A percentile compares a stretch with the other conserved stretches of the same genome.
phyloP scores from a whole-genome alignment of 1,140 invertebrate species.

The Papilio helenus region DNA sequence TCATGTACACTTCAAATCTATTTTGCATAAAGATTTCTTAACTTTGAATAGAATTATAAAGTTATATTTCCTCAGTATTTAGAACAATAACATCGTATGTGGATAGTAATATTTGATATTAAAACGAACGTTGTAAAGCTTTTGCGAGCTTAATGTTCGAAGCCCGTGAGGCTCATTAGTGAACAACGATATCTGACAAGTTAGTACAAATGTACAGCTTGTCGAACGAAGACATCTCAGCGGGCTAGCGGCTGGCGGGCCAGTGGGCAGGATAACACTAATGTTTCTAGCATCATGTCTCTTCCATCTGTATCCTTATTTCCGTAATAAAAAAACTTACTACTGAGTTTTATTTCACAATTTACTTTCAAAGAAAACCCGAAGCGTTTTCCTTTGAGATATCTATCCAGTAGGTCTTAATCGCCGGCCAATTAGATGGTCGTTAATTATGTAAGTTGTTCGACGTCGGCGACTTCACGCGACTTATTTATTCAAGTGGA shows the following conservation, averaged over 20 bases:
- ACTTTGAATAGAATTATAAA: too few relatives aligned
- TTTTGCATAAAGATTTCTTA: too few relatives aligned
- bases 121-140: conserved; percentile 42
- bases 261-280: background rate
- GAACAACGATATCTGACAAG: conserved; percentile 55
- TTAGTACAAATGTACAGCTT: conserved; percentile 63
- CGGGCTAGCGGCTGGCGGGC: conserved; percentile 37
- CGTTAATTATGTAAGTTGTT: conserved; percentile 26
- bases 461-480: conserved; percentile 15
- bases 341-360: background rate
- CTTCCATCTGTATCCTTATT: background rate
- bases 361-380: background rate
- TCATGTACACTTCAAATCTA: too few relatives aligned
- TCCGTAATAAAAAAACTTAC: conserved; percentile 39
- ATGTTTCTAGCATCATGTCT: too few relatives aligned
- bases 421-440: conserved; percentile 23
- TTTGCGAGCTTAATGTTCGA: conserved; percentile 41
- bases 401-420: conserved; percentile 12
- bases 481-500: conserved; percentile 33
- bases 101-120: background rate
- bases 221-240: conserved; percentile 55
- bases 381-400: conserved; percentile 5
- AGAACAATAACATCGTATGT: too few relatives aligned
- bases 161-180: conserved; percentile 38
- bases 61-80: too few relatives aligned